These are phyloP conservation scores for Malaclemys terrapin DNA, from an alignment of 2,113 vertebrate species.

Conservation along the genomic window DNA sequence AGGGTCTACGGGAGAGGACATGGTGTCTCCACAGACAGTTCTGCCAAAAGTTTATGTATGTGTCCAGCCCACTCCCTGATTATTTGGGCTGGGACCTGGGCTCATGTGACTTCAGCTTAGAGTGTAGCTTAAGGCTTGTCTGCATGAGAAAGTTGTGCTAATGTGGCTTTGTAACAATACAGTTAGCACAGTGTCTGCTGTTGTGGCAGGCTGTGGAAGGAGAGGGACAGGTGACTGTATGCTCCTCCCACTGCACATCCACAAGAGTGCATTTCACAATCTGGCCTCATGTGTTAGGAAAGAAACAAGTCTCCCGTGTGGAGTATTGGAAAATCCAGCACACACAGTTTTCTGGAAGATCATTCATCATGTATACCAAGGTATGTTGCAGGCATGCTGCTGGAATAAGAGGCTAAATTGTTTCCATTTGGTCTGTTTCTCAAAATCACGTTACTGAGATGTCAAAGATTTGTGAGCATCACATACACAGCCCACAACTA, in stretches of 20 bases:
- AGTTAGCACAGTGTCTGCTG: background rate
- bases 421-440: background rate
- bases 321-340: background rate
- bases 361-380: no score
- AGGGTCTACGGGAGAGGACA: background rate
- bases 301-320: background rate
- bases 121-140: no score
- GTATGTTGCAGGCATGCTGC: background rate
- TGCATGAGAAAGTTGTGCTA: background rate
- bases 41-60: fast-evolving
- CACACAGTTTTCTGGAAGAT: background rate
- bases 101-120: background rate
- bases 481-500: background rate
- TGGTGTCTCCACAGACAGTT: background rate
- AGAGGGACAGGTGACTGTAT: background rate
- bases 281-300: background rate
- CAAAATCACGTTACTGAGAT: background rate
- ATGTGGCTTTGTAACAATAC: background rate
- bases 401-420: background rate
- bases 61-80: background rate
- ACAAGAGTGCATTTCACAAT: background rate
- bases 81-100: background rate
- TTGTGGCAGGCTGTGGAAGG: background rate
- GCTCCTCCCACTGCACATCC: background rate
- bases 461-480: background rate